Conservation (phyloP, 2,888 invertebrate genomes). For the Orthonychiurus folsomi region DNA sequence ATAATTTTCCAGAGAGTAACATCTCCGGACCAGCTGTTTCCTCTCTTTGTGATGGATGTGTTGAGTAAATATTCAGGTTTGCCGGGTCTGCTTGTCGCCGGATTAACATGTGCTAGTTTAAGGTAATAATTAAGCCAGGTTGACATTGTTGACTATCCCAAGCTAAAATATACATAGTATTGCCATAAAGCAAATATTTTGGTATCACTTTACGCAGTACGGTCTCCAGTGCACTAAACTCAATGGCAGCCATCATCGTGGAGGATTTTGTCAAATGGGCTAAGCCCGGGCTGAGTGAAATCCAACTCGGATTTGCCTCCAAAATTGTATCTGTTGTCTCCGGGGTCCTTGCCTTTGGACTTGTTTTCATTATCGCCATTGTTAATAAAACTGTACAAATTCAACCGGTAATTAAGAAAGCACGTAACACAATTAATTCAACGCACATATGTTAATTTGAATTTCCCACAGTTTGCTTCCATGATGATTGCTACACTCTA, state of each 20-base stretch:
- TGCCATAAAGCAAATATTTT: too few species aligned
- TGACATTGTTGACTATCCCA: constrained; percentile 9
- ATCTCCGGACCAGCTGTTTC: constrained; percentile 44
- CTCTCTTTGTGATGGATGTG: constrained; percentile 45
- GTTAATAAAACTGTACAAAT: constrained; percentile 50
- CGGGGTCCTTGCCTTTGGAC: constrained; percentile 46
- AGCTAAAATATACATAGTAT: background rate
- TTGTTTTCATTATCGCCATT: constrained; percentile 45
- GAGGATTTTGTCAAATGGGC: constrained; percentile 46
- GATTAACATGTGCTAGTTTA: constrained; percentile 14
- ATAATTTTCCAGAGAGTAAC: constrained; percentile 8
- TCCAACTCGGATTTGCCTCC: constrained; percentile 45
- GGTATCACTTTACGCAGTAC: constrained; percentile 43
- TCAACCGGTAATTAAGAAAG: background rate
- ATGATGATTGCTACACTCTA: constrained; percentile 67
- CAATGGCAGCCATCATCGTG: constrained; percentile 49
- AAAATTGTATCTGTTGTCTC: constrained; percentile 47
- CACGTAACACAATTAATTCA: too few species aligned
- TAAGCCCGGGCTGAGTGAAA: constrained; percentile 34
- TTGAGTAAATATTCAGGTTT: constrained; percentile 13
- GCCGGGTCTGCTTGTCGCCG: constrained; percentile 34
- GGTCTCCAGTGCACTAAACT: constrained; percentile 50
- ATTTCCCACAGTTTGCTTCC: background rate
- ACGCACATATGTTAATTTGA: too few species aligned
- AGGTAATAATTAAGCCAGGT: too few species aligned